Evolutionary conservation across 2,888 invertebrate genomes (phyloP).

Genomic region (Helicoverpa assulta): DNA sequence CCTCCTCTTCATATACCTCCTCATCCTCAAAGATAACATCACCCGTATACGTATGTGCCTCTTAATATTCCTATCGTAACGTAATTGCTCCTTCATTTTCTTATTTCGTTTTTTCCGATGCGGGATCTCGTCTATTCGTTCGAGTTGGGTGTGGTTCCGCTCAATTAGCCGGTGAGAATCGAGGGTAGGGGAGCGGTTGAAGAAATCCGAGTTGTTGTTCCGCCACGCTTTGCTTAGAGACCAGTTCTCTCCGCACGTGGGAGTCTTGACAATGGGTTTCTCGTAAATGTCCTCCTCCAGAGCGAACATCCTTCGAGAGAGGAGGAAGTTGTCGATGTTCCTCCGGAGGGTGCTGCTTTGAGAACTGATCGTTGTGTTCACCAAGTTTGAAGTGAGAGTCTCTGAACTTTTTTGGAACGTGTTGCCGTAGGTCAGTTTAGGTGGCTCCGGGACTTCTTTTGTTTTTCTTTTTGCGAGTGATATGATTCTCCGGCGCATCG

Average conservation of each 20-base stretch:
- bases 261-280: conserved; percentile 83
- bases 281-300: conserved; percentile 86
- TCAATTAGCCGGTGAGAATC: conserved; percentile 74
- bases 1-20: conserved; percentile 86
- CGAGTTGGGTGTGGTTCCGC: conserved; percentile 72
- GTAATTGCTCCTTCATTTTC: conserved; percentile 85
- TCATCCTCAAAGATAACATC: conserved; percentile 92
- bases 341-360: conserved; percentile 82
- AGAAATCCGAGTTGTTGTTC: conserved; percentile 81
- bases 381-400: conserved; percentile 81
- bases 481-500: conserved; percentile 84
- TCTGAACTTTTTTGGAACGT: conserved; percentile 74
- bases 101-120: conserved; percentile 75
- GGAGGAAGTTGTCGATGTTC: conserved; percentile 84
- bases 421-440: conserved; percentile 73
- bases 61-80: conserved; percentile 91
- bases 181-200: conserved; percentile 75
- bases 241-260: conserved; percentile 87
- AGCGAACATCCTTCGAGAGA: conserved; percentile 82
- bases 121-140: conserved; percentile 84
- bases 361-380: conserved; percentile 83
- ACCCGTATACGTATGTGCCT: conserved; percentile 92
- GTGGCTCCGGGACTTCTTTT: conserved; percentile 78
- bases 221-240: conserved; percentile 88
- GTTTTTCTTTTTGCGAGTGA: conserved; percentile 82